These are phyloP conservation scores for Aphodius granarius DNA, from an alignment of 2,888 invertebrate species.

Conservation along the genomic window DNA sequence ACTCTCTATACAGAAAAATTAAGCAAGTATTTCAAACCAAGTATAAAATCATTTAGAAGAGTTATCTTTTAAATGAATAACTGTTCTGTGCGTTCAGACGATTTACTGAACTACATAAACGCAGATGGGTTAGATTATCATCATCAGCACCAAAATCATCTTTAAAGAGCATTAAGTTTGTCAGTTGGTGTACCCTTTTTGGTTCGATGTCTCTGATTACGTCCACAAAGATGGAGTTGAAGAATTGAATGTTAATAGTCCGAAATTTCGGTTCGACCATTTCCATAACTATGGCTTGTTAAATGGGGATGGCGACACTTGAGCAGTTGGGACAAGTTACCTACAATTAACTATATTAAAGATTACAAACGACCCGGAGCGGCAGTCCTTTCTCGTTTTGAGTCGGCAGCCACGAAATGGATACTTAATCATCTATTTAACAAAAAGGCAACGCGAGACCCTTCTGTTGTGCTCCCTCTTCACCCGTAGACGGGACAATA, in stretches of 20 bases:
- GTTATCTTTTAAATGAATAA: too few relatives aligned
- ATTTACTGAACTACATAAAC: neutral
- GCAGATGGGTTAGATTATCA: neutral
- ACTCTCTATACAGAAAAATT: too few relatives aligned
- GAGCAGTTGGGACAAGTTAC: neutral
- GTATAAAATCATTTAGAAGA: too few relatives aligned
- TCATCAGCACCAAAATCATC: neutral
- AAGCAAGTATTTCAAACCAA: too few relatives aligned
- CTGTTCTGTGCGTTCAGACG: too few relatives aligned
- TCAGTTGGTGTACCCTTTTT: neutral
- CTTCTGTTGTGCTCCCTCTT: slow-evolving; percentile 39
- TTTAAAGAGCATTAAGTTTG: neutral
- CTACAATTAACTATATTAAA: slow-evolving; percentile 10
- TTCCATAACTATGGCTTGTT: neutral
- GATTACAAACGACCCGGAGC: slow-evolving; percentile 8
- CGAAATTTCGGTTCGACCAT: neutral
- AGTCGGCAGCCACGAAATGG: neutral
- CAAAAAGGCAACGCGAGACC: slow-evolving; percentile 35
- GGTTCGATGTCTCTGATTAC: neutral
- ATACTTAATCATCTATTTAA: slow-evolving; percentile 45
- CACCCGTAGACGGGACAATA: slow-evolving; percentile 44
- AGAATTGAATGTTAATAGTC: neutral
- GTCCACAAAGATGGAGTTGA: neutral
- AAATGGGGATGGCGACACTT: neutral
- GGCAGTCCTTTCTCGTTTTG: neutral